Evolutionary conservation across 2,888 invertebrate genomes (phyloP), one percentile per base, ranked within the genome.

Genomic region (Stenchaetothrips biformis): DNA sequence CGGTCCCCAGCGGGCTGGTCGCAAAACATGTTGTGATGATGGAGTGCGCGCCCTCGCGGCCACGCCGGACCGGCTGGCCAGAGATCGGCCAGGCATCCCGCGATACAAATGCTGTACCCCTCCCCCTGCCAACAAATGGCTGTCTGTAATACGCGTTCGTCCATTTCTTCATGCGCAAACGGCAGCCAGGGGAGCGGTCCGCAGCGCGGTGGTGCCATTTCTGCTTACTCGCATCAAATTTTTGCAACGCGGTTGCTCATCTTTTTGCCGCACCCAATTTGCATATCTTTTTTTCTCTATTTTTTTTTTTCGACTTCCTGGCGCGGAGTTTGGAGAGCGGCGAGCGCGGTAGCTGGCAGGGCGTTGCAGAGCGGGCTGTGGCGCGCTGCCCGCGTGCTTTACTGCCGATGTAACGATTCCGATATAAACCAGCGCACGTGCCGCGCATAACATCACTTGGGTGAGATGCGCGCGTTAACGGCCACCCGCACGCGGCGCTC

Each of bases 21-120:
- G 53, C 53, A 53, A 53, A 53, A 53, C 53, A 53, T 53, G 53
- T 53, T 53, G 53, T 53, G 53, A 53, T 53, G 53, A 53, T 53
- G 9, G 53, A 53, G 53, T 53, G 53, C 53, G 13, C 2, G 53
- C 53, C 13, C 53, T 16, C 53, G 16, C 53, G 53, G 53, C 53
- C 16, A 16, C 53, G 53, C 53, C 53, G 9, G 13, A 16, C 53
- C 6, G 53, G 53, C 53, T 7, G 53, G 9, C 9, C 53, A 13
- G 8, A 49, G 49, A 49, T 49, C 49, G 49, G 53, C 53, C 53
- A 9, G 49, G 49, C 49, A 49, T 49, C 49, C n/a, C 37, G 37
- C 53, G 53, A 53, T 53, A 53, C 53, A 53, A 53, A 53, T 53
- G 53, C 16, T 16, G n/a, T n/a, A 2, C 53, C 53, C 13, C 53